Conservation (phyloP, 2,888 invertebrate genomes). For the Apomyelois bistriatella region DNA sequence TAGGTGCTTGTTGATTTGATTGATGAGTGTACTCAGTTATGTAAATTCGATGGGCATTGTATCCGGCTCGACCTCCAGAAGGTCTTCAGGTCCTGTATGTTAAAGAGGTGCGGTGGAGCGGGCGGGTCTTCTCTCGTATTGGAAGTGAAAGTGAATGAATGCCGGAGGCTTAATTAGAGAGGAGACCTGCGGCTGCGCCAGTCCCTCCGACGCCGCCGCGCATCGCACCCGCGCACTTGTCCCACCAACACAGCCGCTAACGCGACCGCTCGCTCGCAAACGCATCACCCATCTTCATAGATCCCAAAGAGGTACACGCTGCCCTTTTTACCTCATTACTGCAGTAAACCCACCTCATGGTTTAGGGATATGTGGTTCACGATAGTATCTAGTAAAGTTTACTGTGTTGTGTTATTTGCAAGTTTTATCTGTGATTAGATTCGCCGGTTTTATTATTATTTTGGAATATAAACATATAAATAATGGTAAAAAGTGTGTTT, state of each 20-base stretch:
- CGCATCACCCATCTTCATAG: slow-evolving; percentile 32
- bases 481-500: background rate
- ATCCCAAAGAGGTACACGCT: slow-evolving; percentile 57
- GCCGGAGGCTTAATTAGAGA: slow-evolving; percentile 79
- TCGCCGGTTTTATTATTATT: background rate
- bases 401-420: slow-evolving; percentile 7
- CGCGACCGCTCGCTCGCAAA: slow-evolving; percentile 24
- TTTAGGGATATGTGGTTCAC: background rate
- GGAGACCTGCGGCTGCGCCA: slow-evolving; percentile 68
- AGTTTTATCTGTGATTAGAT: slow-evolving; percentile 3
- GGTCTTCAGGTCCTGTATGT: slow-evolving; percentile 58
- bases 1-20: too few species aligned
- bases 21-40: slow-evolving; percentile 22
- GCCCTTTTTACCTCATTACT: slow-evolving; percentile 23
- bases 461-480: background rate
- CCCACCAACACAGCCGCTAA: slow-evolving; percentile 29
- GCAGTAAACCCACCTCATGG: slow-evolving; percentile 14
- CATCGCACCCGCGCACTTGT: slow-evolving; percentile 42
- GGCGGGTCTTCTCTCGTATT: slow-evolving; percentile 69
- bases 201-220: slow-evolving; percentile 69
- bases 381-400: slow-evolving; percentile 4
- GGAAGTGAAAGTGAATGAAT: slow-evolving; percentile 80
- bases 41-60: slow-evolving; percentile 45
- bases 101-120: slow-evolving; percentile 57
- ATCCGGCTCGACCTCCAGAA: slow-evolving; percentile 76